Evolutionary conservation across 1,140 invertebrate species (phyloP).

Genomic region (Trachymyrmex septentrionalis): DNA sequence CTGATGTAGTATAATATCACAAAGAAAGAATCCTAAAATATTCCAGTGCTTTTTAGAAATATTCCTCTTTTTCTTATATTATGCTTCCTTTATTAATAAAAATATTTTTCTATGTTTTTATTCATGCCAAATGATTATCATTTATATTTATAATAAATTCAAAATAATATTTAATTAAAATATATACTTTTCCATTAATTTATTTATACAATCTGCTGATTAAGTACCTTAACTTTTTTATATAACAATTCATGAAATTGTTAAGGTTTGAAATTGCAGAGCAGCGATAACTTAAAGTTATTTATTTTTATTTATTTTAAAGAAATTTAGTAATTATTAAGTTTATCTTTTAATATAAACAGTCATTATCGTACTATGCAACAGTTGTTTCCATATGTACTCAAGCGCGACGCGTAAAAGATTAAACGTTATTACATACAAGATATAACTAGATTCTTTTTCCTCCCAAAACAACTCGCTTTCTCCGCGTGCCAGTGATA

Average conservation of each 20-base stretch:
- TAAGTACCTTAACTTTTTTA: neutral
- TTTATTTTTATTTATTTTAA: conserved; percentile 3
- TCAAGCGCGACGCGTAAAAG: conserved; percentile 39
- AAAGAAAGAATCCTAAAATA: conserved; percentile 8
- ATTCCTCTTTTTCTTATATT: neutral
- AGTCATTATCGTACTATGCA: neutral
- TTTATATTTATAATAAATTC: conserved; percentile 8
- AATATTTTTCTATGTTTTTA: neutral
- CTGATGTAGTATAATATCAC: neutral
- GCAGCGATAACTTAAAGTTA: neutral
- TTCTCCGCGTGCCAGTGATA: conserved; percentile 38
- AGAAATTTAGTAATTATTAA: neutral
- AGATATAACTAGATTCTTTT: conserved; percentile 46
- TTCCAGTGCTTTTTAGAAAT: neutral
- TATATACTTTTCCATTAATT: neutral
- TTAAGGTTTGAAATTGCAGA: neutral
- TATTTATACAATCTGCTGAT: neutral
- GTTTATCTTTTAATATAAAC: conserved; percentile 1
- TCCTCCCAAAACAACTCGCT: conserved; percentile 37
- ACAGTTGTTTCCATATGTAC: conserved; percentile 13
- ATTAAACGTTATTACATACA: conserved; percentile 45
- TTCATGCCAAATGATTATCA: neutral
- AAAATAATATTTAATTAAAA: neutral
- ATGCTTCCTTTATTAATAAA: conserved; percentile 7
- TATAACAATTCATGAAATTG: conserved; percentile 1